Base-by-base conservation (phyloP, 35 echinoderm and acorn worm genomes). In the Chiridota heheva region DNA sequence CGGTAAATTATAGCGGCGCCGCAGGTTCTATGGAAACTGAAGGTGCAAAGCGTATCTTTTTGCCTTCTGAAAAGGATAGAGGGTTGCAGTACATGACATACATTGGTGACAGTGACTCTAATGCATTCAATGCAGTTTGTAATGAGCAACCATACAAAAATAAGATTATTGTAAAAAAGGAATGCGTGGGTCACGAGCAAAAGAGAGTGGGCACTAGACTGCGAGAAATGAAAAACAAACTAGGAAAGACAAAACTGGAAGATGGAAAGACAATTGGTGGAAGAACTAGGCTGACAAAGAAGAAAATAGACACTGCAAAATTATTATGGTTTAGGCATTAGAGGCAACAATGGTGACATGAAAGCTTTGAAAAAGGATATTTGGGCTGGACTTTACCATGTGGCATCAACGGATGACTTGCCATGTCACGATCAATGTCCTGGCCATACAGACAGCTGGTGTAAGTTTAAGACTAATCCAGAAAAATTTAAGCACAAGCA, bases 261-360 rank as follows among this genome's bases (percentile, higher is more conserved):
- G 78, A 82, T 67, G 78, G 78, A 3, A 82, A 82, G 7, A 16
- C 72, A 5, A 67, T 79, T 68, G 73, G 44, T 13, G 85, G 72
- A 2, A 87, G 69, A 70, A 65, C 73, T 7, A 33, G 73, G 57
- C 22, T 87, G 26, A 64, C 85, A 2, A 69, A 78, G 18, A 40
- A 37, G 55, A 76, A 44, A 27, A 80, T 87, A 58, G 72, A 87
- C 75, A 67, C 61, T 80, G 1, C 85, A 87, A 48, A 87, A 87
- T 69, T 77, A 87, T 35, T 87, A 48, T 79, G 73, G 84, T 8
- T 69, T 87, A 20, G 73, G 58, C 25, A 53, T 79, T 35, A 28
- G 84, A 17, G 41, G 37, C 17, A 87, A 87, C 46, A 80, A 78
- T 24, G 84, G 73, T 6, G 53, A 80, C 69, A 40, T 46, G 42